These are phyloP conservation scores for Pangasius mekongensis DNA, from an alignment of 2,797 vertebrate species.

Conservation along the genomic window DNA sequence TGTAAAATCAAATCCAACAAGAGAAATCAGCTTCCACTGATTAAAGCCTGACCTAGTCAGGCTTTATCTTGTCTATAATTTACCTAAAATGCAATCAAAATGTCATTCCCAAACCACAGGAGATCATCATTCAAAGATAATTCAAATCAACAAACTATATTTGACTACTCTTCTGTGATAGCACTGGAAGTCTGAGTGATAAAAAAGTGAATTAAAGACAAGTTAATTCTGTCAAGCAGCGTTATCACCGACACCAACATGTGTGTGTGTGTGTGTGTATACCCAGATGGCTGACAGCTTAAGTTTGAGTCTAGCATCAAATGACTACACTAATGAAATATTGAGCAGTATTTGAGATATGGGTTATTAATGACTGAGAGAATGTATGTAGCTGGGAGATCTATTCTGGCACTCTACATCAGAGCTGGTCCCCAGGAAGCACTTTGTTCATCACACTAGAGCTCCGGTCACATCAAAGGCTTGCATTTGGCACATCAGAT, in stretches of 20 bases:
- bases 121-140: background rate
- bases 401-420: background rate
- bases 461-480: slow-evolving; percentile 33
- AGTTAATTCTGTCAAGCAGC: background rate
- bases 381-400: background rate
- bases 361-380: slow-evolving; percentile 40
- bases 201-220: background rate
- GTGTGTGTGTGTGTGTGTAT: background rate
- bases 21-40: background rate
- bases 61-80: background rate
- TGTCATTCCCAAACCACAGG: no score
- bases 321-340: slow-evolving; percentile 40
- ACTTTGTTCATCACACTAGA: slow-evolving; percentile 31
- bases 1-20: background rate
- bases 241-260: background rate
- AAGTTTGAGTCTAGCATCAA: background rate
- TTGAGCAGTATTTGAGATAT: slow-evolving; percentile 23
- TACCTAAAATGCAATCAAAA: background rate
- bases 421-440: background rate
- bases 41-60: background rate
- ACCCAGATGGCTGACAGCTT: background rate
- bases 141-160: slow-evolving; percentile 20
- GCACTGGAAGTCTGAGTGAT: background rate
- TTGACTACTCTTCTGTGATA: background rate
- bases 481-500: slow-evolving; percentile 32